A percentile compares a stretch with the other conserved stretches of the same genome.
phyloP scores from a whole-genome alignment of 2,888 invertebrate genomes.

The Rhamphomyia laevipes region DNA sequence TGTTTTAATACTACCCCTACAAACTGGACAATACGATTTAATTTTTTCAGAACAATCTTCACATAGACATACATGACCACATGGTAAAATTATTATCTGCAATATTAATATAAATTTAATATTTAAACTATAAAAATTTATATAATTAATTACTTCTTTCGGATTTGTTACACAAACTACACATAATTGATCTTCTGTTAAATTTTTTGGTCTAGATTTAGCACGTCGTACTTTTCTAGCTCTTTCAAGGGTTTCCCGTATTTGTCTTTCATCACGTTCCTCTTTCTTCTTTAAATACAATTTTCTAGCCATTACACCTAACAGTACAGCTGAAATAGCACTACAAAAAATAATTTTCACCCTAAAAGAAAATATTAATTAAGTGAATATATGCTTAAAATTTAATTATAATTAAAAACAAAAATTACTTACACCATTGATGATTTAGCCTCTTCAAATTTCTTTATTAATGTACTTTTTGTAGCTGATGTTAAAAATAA shows the following conservation, averaged over 20 bases:
- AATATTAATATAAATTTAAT: constrained; percentile 1
- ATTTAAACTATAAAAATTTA: not conserved
- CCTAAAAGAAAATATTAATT: constrained; percentile 30
- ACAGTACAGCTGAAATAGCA: constrained; percentile 42
- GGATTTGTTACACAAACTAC: constrained; percentile 79
- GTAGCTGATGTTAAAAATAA: constrained; percentile 72
- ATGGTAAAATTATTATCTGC: constrained; percentile 70
- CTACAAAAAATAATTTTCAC: constrained; percentile 45
- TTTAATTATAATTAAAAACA: not conserved
- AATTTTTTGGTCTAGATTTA: constrained; percentile 45
- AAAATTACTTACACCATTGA: constrained; percentile 48
- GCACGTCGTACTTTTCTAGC: constrained; percentile 55
- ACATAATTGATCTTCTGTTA: constrained; percentile 57
- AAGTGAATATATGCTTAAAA: too few relatives aligned
- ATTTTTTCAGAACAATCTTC: constrained; percentile 73
- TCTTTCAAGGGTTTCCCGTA: constrained; percentile 50
- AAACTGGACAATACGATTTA: constrained; percentile 63
- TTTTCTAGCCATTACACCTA: constrained; percentile 44
- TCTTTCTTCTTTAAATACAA: constrained; percentile 41
- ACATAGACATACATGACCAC: constrained; percentile 84
- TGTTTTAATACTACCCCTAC: constrained; percentile 55
- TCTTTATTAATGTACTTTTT: constrained; percentile 58
- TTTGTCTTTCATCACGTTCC: constrained; percentile 43
- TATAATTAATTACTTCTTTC: constrained; percentile 50
- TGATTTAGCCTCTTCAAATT: constrained; percentile 57